Conservation (phyloP, 2,797 vertebrate genomes). For the Philypnodon macrostomus region DNA sequence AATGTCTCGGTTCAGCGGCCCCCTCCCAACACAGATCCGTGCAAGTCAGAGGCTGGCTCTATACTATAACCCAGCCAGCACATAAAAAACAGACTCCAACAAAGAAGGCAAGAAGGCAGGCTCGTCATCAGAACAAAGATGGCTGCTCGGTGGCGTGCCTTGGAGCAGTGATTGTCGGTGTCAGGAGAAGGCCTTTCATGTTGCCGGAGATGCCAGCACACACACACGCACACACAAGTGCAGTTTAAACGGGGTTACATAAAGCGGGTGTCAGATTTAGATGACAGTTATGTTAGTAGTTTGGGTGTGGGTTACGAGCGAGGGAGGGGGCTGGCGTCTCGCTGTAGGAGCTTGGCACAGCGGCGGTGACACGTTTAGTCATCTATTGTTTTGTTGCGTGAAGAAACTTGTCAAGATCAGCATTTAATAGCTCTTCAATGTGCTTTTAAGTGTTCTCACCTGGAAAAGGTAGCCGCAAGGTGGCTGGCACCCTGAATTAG, state of each 20-base stretch:
- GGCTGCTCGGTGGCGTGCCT: conserved; percentile 72
- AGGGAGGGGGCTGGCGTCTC: conserved; percentile 35
- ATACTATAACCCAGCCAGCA: conserved; percentile 73
- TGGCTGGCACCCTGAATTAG: conserved; percentile 74
- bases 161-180: conserved; percentile 75
- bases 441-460: conserved; percentile 75
- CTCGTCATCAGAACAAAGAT: conserved; percentile 75
- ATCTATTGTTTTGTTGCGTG: conserved; percentile 76
- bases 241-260: conserved; percentile 78
- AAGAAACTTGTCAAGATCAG: conserved; percentile 80
- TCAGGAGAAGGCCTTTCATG: conserved; percentile 70
- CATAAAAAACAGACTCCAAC: conserved; percentile 65
- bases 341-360: conserved; percentile 62
- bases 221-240: conserved; percentile 43
- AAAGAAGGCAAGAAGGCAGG: conserved; percentile 72
- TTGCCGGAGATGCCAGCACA: conserved; percentile 69
- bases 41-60: conserved; percentile 51
- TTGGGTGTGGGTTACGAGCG: conserved; percentile 48
- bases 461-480: conserved; percentile 75
- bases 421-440: conserved; percentile 71
- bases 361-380: conserved; percentile 71
- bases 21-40: conserved; percentile 16
- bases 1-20: conserved; percentile 34
- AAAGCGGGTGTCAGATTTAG: conserved; percentile 79
- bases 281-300: conserved; percentile 74